Evolutionary conservation across 2,888 invertebrate genomes (phyloP).

Genomic region (Eristalinus sepulchralis): DNA sequence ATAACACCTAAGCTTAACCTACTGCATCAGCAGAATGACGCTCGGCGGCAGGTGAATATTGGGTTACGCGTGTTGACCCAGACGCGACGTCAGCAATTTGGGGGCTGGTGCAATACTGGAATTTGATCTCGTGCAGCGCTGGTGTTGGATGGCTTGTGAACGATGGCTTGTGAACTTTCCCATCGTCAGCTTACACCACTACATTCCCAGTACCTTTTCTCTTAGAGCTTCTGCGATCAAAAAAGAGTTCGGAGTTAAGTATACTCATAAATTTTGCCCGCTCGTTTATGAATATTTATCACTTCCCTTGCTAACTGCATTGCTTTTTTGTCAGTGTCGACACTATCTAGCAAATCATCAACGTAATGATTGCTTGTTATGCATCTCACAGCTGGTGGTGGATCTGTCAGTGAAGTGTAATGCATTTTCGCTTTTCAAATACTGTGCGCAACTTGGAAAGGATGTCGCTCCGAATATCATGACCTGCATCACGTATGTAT

Average conservation of each 20-base stretch:
- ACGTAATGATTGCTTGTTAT: conserved; percentile 35
- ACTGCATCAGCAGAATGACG: too few relatives aligned
- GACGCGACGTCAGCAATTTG: too few relatives aligned
- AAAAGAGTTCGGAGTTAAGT: background rate
- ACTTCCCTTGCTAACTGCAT: conserved; percentile 46
- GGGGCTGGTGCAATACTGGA: too few relatives aligned
- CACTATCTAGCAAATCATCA: conserved; percentile 48
- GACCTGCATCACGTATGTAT: conserved; percentile 59
- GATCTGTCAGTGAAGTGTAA: background rate
- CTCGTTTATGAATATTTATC: conserved; percentile 69
- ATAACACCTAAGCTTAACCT: too few relatives aligned
- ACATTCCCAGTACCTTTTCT: conserved; percentile 24
- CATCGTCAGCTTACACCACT: too few relatives aligned
- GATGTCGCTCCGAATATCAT: conserved; percentile 71
- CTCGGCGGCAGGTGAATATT: too few relatives aligned
- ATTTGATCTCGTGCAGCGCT: too few relatives aligned
- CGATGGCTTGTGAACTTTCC: too few relatives aligned
- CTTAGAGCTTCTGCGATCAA: background rate
- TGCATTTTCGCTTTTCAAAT: conserved; percentile 37
- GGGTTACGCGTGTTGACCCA: too few relatives aligned
- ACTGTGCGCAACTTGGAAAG: conserved; percentile 53
- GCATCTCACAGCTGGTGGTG: conserved; percentile 29
- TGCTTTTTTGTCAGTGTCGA: conserved; percentile 27
- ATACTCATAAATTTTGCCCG: conserved; percentile 47
- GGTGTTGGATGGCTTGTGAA: too few relatives aligned